Conservation (phyloP, 1,140 invertebrate species). For the Callitettix versicolor region DNA sequence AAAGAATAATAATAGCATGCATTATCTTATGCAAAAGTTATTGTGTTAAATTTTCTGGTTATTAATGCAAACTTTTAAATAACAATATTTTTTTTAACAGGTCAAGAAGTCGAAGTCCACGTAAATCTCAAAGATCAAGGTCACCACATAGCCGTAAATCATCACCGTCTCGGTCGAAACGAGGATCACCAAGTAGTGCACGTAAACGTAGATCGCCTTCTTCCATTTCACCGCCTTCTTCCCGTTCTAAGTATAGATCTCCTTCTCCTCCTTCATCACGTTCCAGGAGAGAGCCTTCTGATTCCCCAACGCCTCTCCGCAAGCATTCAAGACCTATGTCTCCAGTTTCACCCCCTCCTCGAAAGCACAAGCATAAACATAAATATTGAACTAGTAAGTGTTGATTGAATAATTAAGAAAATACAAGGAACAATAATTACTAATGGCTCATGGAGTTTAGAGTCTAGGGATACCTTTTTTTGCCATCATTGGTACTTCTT, state of each 20-base stretch:
- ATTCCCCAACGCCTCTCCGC: background rate
- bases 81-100: slow-evolving; percentile 12
- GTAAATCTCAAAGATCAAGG: slow-evolving; percentile 5
- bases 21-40: too few relatives aligned
- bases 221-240: slow-evolving; percentile 14
- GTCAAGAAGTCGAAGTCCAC: slow-evolving; percentile 21
- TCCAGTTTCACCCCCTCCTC: slow-evolving; percentile 30
- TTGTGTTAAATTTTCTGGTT: too few relatives aligned
- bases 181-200: background rate
- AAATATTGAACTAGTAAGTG: slow-evolving; percentile 32
- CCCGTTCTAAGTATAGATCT: slow-evolving; percentile 7
- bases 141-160: slow-evolving; percentile 10
- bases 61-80: too few relatives aligned
- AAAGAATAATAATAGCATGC: too few relatives aligned
- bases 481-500: too few relatives aligned
- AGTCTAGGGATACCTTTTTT: too few relatives aligned
- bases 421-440: too few relatives aligned
- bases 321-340: slow-evolving; percentile 8
- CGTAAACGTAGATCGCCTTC: slow-evolving; percentile 12
- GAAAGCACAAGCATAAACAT: slow-evolving; percentile 43
- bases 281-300: background rate
- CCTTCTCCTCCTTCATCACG: slow-evolving; percentile 6
- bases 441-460: too few relatives aligned
- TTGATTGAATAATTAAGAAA: too few relatives aligned
- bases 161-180: background rate